Evolutionary conservation across 2,888 invertebrate genomes (phyloP).

Genomic region (Mylabris sibirica): DNA sequence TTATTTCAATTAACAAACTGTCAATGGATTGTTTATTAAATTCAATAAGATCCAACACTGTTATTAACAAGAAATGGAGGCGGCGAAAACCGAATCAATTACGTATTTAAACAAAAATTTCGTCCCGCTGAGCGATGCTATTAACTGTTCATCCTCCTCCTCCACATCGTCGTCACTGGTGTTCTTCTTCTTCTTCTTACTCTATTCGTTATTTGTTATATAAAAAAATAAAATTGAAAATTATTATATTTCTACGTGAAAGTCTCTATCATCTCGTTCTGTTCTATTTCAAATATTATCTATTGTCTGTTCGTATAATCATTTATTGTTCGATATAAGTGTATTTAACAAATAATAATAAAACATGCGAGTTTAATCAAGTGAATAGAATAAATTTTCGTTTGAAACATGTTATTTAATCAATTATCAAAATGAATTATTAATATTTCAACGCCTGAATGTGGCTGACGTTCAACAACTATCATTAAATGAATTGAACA

Average conservation of each 20-base stretch:
- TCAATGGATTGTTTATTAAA: conserved; percentile 27
- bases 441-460: conserved; percentile 11
- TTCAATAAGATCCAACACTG: conserved; percentile 15
- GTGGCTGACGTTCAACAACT: conserved; percentile 8
- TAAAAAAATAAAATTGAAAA: background rate
- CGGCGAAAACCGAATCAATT: conserved; percentile 10
- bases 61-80: conserved; percentile 8
- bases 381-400: conserved; percentile 14
- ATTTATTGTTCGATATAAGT: background rate
- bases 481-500: conserved; percentile 11
- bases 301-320: background rate
- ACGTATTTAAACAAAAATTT: conserved; percentile 2
- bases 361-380: conserved; percentile 8
- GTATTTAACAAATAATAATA: background rate
- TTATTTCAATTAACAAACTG: conserved; percentile 34
- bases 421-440: conserved; percentile 14
- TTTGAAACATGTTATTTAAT: conserved; percentile 14
- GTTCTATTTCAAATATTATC: conserved; percentile 17
- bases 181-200: background rate
- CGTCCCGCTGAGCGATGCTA: background rate
- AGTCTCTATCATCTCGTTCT: conserved; percentile 18
- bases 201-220: background rate
- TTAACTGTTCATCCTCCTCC: background rate
- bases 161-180: background rate
- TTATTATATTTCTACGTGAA: conserved; percentile 21